A percentile compares a stretch with the other conserved stretches of the same genome.
These are phyloP conservation scores for Phrixothrix hirtus DNA, from an alignment of 2,888 invertebrate species.

Conservation along the genomic window DNA sequence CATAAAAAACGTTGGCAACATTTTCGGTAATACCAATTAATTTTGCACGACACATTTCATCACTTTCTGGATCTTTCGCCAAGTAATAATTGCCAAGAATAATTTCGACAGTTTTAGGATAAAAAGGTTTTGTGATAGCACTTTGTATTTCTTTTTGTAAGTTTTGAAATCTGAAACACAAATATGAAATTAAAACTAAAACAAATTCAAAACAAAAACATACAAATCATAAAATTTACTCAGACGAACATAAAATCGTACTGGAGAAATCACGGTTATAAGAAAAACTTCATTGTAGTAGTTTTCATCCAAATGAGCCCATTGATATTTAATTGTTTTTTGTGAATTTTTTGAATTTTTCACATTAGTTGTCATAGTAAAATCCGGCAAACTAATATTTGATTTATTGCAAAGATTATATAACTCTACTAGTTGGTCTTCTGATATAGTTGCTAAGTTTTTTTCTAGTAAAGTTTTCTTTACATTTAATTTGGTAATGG, in stretches of 20 bases:
- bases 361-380: conserved; percentile 36
- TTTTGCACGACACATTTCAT: conserved; percentile 56
- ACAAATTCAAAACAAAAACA: conserved; percentile 22
- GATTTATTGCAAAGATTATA: conserved; percentile 56
- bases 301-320: conserved; percentile 60
- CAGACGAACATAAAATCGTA: conserved; percentile 59
- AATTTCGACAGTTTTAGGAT: conserved; percentile 43
- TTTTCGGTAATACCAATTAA: conserved; percentile 56
- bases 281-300: conserved; percentile 56
- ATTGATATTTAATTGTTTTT: conserved; percentile 45
- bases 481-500: conserved; percentile 61
- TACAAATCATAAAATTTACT: conserved; percentile 56
- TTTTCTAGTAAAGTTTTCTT: conserved; percentile 58
- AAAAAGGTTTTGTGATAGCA: conserved; percentile 27
- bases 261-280: conserved; percentile 56
- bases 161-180: conserved; percentile 40
- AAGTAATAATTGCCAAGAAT: conserved; percentile 57
- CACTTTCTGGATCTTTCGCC: conserved; percentile 58
- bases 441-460: conserved; percentile 55
- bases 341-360: conserved; percentile 6
- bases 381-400: conserved; percentile 44
- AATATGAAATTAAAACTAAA: background rate
- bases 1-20: conserved; percentile 61
- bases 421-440: conserved; percentile 59
- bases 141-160: conserved; percentile 56